Conservation (phyloP, 2,888 invertebrate genomes). For the Melieria picta region DNA sequence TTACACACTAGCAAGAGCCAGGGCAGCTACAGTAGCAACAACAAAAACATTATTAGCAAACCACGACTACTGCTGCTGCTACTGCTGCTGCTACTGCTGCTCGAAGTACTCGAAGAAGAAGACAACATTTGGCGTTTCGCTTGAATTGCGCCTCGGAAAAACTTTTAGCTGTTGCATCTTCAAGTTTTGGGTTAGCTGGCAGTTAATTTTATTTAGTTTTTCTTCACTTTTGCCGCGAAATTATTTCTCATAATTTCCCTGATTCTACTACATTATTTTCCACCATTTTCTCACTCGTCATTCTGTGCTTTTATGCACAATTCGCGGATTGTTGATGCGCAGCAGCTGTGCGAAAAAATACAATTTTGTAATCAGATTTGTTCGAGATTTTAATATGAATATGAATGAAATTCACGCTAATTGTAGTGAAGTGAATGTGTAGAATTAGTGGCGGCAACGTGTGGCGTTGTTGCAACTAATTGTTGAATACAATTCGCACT, state of each 20-base stretch:
- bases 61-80: neutral
- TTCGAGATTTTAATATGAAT: conserved; percentile 21
- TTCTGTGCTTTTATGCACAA: neutral
- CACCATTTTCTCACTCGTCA: neutral
- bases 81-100: neutral
- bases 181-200: conserved; percentile 18
- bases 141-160: too few species aligned
- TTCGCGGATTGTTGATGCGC: neutral
- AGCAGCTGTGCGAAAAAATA: neutral
- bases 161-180: neutral
- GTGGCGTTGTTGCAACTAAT: too few species aligned
- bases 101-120: conserved; percentile 23
- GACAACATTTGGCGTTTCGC: neutral
- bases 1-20: too few species aligned
- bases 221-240: conserved; percentile 28
- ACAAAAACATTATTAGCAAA: too few species aligned
- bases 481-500: too few species aligned
- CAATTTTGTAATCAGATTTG: conserved; percentile 36
- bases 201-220: conserved; percentile 36
- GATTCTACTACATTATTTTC: conserved; percentile 10
- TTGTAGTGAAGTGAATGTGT: too few species aligned
- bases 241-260: conserved; percentile 20
- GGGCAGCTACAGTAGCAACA: too few species aligned
- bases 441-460: too few species aligned
- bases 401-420: conserved; percentile 19